Conservation (phyloP, 2,797 vertebrate genomes). For the Sciurus vulgaris region DNA sequence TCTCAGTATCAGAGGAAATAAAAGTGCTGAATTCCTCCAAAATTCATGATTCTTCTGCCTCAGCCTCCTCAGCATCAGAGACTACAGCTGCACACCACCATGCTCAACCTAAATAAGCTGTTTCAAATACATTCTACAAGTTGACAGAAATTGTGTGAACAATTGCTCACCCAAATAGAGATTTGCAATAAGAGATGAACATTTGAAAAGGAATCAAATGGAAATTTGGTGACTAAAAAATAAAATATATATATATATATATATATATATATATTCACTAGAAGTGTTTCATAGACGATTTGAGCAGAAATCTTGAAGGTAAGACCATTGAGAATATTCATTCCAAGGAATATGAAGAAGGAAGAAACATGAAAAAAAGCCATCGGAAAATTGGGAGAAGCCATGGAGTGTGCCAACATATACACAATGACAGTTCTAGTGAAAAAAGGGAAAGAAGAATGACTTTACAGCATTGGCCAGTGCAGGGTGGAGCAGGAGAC, state of each 20-base stretch:
- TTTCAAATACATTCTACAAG: background rate
- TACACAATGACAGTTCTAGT: background rate
- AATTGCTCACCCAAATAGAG: background rate
- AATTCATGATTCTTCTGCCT: background rate
- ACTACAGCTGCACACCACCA: too few relatives aligned
- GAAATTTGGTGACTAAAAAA: slow-evolving; percentile 20
- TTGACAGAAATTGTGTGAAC: background rate
- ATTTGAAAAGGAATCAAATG: background rate
- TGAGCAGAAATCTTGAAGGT: background rate
- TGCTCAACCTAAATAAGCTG: background rate
- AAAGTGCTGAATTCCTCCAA: background rate
- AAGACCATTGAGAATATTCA: background rate
- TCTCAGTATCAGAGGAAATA: background rate
- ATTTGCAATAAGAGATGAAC: background rate
- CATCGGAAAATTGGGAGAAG: too few relatives aligned
- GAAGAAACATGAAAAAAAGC: background rate
- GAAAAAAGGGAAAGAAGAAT: background rate
- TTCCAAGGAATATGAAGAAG: background rate
- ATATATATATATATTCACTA: background rate
- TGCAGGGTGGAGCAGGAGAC: too few relatives aligned
- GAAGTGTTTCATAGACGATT: background rate
- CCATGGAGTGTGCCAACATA: background rate
- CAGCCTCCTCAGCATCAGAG: too few relatives aligned
- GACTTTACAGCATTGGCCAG: too few relatives aligned
- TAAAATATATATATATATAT: background rate